Conservation (phyloP, 2,888 invertebrate genomes). For the Leptopilina myrica region DNA sequence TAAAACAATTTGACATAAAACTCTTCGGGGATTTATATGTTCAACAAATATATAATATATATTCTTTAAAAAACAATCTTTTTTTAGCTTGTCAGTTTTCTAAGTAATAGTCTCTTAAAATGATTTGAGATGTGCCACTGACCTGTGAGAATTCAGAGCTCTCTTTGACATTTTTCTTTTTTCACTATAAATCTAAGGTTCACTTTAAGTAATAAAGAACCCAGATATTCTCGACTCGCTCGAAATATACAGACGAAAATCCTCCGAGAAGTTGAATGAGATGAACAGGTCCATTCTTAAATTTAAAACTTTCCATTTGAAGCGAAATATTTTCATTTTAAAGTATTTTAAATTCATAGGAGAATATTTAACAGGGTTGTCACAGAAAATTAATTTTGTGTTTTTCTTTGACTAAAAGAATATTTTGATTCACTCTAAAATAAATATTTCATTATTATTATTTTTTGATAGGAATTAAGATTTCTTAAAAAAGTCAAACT, state of each 20-base stretch:
- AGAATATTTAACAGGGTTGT: not conserved
- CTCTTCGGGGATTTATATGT: too few relatives aligned
- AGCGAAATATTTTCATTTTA: not conserved
- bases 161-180: slow-evolving; percentile 15
- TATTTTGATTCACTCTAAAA: too few relatives aligned
- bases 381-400: not conserved
- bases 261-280: not conserved
- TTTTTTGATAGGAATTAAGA: too few relatives aligned
- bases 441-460: too few relatives aligned
- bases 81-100: too few relatives aligned
- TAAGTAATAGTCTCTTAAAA: not conserved
- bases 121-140: not conserved
- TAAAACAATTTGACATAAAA: too few relatives aligned
- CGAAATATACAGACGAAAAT: slow-evolving; percentile 8
- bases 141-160: slow-evolving; percentile 24
- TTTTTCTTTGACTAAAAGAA: too few relatives aligned
- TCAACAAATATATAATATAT: too few relatives aligned
- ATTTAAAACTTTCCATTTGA: not conserved
- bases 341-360: not conserved
- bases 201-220: slow-evolving; percentile 18
- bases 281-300: not conserved
- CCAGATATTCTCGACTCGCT: slow-evolving; percentile 17
- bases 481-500: too few relatives aligned
- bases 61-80: too few relatives aligned
- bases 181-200: slow-evolving; percentile 17